Evolutionary conservation across 2,113 vertebrate species (phyloP).

Genomic region (Limnothrissa miodon): DNA sequence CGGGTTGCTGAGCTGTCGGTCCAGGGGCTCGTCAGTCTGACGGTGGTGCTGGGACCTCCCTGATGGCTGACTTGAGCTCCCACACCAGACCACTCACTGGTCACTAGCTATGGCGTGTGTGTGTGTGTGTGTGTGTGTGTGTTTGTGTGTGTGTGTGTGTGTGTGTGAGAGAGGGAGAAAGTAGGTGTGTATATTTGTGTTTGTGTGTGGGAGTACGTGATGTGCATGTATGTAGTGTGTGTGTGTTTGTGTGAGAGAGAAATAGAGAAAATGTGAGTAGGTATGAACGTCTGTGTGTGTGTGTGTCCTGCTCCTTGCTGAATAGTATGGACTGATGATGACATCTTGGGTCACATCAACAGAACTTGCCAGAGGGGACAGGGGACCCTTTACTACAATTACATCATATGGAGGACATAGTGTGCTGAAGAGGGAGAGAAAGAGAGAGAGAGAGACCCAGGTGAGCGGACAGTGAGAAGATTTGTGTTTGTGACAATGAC

Average conservation of each 20-base stretch:
- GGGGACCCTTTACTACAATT: conserved; percentile 10
- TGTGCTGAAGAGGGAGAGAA: neutral
- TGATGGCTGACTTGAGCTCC: neutral
- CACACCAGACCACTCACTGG: neutral
- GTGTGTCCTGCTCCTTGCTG: neutral
- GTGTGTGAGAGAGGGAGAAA: neutral
- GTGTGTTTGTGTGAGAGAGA: neutral
- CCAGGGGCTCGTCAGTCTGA: neutral
- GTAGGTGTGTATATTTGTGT: neutral
- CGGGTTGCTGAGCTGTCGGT: neutral
- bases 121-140: neutral
- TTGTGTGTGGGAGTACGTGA: neutral
- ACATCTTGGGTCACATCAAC: neutral
- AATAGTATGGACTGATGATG: neutral
- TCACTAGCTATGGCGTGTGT: neutral
- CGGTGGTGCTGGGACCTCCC: neutral
- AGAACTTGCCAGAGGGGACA: neutral
- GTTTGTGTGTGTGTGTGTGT: neutral
- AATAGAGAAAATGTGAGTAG: too few species aligned
- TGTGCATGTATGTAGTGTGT: neutral
- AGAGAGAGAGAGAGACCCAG: neutral
- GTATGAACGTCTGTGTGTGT: neutral
- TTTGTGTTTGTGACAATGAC: neutral
- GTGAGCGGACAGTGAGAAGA: neutral
- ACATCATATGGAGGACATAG: conserved; percentile 13